Base-by-base conservation (phyloP, 2,797 vertebrate genomes). In the Epinephelus malabaricus region DNA sequence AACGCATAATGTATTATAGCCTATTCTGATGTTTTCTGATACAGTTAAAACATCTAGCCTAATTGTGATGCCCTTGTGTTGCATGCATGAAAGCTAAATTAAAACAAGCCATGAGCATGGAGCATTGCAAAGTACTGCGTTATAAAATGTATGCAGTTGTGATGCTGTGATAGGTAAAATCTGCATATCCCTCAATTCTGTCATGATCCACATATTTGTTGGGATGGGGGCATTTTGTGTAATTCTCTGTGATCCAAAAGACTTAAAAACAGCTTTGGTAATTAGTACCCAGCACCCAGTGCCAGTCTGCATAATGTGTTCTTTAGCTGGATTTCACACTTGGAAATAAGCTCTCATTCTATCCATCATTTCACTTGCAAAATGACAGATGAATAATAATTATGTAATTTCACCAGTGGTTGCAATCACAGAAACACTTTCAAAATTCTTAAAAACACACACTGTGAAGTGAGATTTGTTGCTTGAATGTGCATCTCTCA, bases 341-440 rank as follows among this genome's bases (percentile, higher is more conserved):
- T 86, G 67, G 70, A 85, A 88, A 86, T 78, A 79, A 88, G 77
- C 76, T 81, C 66, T 85, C 73, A 66, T 77, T 80, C 66, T 67
- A 76, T 82, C 79, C 75, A 73, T 88, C 73, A 83, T 78, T 71
- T 80, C 67, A 60, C 58, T 85, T 75, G 45, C 60, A 76, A 83
- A 83, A 71, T 84, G 82, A 75, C 85, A 85, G 79, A 88, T 89
- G 80, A 86, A 81, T 85, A 82, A 81, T 78, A 83, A 86, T 86
- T 85, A 81, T 90, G 75, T 75, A 80, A 84, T 78, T 70, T 82
- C 34, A 27, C 14, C 27, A 30, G 43, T 43, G 73, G 61, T 55
- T 83, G 55, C 47, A 72, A 38, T 82, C 73, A 81, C 61, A 81
- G 63, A 79, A 79, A 78, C 53, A 83, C 68, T 67, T 63, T 40